Base-by-base conservation (phyloP, 2,888 invertebrate genomes). In the Leucoptera coffeella region DNA sequence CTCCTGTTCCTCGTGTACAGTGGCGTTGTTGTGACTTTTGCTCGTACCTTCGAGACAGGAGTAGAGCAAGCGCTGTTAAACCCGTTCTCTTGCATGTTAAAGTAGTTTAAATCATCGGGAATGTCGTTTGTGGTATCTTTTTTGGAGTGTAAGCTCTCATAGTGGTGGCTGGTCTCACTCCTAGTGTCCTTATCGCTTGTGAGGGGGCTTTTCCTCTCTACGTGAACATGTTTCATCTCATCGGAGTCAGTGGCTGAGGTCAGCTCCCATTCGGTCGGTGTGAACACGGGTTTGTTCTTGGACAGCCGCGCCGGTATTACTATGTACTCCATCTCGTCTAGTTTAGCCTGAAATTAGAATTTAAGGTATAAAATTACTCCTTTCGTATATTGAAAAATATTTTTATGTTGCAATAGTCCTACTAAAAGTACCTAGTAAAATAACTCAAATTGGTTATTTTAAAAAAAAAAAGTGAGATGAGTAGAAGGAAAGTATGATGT, bases 41-140 rank as follows among this genome's bases (percentile, higher is more conserved):
- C 47, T 19, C 47, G 46, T 2, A 62, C 37, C 31, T 60, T 65
- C 9, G 56, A 38, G 37, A 67, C 43, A 2, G 67, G 67, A 1
- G 67, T 69, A 0, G 67, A 69, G 27, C 60, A 69, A 22, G 57
- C 54, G 35, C 65, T 67, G 0, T 62, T 56, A 19, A 38, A 51
- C 2, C 55, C 54, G 22, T 53, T 54, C 4, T 51, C 54, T 3
- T 45, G 47, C 11, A 59, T 22, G 21, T 50, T 41, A 3, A 52
- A 43, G 33, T 50, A 57, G 32, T 45, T 46, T 1, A 46, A 34
- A 32, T 15, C 7, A 15, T 41, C 48, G 1, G 26, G 25, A 4
- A 56, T 52, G 2, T 52, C 54, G 23, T 41, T 45, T 0, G 38
- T 38, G 1, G 38, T 37, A 9, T 40, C 37, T 1, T 33, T 35